phyloP scores from a whole-genome alignment of 2,113 vertebrate genomes.

The Nicator chloris region DNA sequence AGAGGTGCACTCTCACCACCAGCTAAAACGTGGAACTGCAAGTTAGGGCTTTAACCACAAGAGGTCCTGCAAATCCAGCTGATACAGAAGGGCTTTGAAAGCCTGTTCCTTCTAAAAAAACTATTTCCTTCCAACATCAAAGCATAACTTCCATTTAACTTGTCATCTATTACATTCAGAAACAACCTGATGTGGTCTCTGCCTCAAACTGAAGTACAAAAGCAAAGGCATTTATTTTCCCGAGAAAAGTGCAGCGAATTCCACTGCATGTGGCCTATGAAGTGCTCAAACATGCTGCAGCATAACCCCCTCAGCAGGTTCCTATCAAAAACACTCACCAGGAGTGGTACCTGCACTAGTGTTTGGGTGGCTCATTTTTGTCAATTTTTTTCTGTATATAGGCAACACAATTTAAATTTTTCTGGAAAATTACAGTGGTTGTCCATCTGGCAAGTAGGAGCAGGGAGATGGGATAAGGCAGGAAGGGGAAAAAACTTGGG shows the following conservation, averaged over 20 bases:
- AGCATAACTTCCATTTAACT: not conserved
- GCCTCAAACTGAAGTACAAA: not conserved
- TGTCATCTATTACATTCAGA: not conserved
- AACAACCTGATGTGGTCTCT: not conserved
- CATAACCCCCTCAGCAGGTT: not conserved
- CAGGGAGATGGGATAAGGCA: not conserved
- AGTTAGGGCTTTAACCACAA: not conserved
- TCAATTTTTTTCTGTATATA: not conserved
- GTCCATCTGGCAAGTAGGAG: not conserved
- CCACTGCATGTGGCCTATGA: not conserved
- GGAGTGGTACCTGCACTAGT: not conserved
- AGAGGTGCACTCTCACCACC: rapidly evolving
- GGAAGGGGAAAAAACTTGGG: not conserved
- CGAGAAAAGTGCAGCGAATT: not conserved
- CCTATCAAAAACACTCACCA: not conserved
- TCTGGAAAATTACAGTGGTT: not conserved
- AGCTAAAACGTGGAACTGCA: not conserved
- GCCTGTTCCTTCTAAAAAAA: rapidly evolving
- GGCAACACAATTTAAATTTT: not conserved
- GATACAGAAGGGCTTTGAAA: not conserved
- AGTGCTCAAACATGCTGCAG: not conserved
- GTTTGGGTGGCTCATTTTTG: not conserved
- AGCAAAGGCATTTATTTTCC: not conserved
- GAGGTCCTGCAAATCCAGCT: constrained; percentile 8
- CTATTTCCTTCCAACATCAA: not conserved